A percentile compares a stretch with the other conserved stretches of the same genome.
phyloP scores from a whole-genome alignment of 1,140 invertebrate genomes.

The Zaprionus davidi region DNA sequence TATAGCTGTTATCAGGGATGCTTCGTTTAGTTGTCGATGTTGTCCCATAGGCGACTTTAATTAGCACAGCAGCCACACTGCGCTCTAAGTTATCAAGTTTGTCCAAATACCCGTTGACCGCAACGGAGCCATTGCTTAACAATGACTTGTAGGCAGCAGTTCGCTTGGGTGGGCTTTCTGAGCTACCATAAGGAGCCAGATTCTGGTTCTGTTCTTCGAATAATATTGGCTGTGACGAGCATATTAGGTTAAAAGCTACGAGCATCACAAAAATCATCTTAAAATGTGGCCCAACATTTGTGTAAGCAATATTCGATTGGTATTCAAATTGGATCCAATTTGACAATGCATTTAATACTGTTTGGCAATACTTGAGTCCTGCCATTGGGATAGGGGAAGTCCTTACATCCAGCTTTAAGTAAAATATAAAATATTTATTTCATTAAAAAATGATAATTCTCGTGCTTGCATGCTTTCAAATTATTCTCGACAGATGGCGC shows the following conservation, averaged over 20 bases:
- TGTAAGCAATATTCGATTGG: neutral
- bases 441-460: neutral
- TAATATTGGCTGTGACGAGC: slow-evolving; percentile 45
- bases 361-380: slow-evolving; percentile 2
- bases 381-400: neutral
- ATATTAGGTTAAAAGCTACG: slow-evolving; percentile 44
- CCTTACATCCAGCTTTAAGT: neutral
- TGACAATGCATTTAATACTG: slow-evolving; percentile 39
- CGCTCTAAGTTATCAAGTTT: slow-evolving; percentile 86
- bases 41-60: slow-evolving; percentile 88
- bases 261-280: slow-evolving; percentile 41
- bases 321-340: slow-evolving; percentile 6
- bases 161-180: slow-evolving; percentile 9
- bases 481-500: too few relatives aligned
- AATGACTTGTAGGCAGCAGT: slow-evolving; percentile 6
- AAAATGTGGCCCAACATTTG: slow-evolving; percentile 4
- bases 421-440: neutral
- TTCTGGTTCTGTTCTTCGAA: slow-evolving; percentile 43
- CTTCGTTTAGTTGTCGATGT: slow-evolving; percentile 87
- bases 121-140: slow-evolving; percentile 40
- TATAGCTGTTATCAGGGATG: slow-evolving; percentile 87
- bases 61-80: slow-evolving; percentile 88
- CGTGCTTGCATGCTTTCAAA: too few relatives aligned
- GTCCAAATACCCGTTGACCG: slow-evolving; percentile 69
- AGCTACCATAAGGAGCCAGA: neutral